Evolutionary conservation across 1,140 invertebrate species (phyloP).

Genomic region (Stegodyphus dumicola): DNA sequence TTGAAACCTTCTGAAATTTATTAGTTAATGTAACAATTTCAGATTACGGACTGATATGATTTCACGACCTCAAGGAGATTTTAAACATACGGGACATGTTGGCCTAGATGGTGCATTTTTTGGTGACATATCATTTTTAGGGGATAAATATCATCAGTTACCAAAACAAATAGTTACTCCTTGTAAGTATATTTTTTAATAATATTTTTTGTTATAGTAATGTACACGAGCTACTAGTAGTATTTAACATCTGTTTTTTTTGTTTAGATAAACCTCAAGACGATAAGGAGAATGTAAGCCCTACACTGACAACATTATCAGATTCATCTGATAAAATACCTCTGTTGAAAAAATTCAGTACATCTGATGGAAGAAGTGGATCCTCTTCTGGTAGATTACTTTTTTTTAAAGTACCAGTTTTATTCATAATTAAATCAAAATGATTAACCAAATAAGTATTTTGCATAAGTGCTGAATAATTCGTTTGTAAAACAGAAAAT

Average conservation of each 20-base stretch:
- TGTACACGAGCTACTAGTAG: neutral
- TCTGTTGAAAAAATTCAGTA: conserved; percentile 64
- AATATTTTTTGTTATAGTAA: neutral
- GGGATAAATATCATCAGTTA: conserved; percentile 79
- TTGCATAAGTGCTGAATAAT: too few species aligned
- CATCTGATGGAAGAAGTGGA: conserved; percentile 64
- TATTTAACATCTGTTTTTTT: neutral
- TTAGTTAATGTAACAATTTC: neutral
- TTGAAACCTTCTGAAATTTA: too few species aligned
- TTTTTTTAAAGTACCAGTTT: neutral
- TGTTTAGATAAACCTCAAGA: conserved; percentile 72
- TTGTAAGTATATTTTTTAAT: conserved; percentile 75
- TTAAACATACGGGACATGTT: conserved; percentile 97
- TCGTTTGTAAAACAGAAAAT: too few species aligned
- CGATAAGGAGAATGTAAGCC: conserved; percentile 72
- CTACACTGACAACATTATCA: conserved; percentile 64
- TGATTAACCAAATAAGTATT: neutral
- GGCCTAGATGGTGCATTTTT: conserved; percentile 97
- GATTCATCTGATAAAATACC: conserved; percentile 68
- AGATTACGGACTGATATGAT: conserved; percentile 90
- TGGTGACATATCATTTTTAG: conserved; percentile 90
- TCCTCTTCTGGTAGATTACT: conserved; percentile 63
- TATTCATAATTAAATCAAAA: neutral
- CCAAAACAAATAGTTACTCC: conserved; percentile 88
- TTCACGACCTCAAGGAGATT: conserved; percentile 93